Conservation (phyloP, 2,113 vertebrate genomes). For the Acrocephalus arundinaceus region DNA sequence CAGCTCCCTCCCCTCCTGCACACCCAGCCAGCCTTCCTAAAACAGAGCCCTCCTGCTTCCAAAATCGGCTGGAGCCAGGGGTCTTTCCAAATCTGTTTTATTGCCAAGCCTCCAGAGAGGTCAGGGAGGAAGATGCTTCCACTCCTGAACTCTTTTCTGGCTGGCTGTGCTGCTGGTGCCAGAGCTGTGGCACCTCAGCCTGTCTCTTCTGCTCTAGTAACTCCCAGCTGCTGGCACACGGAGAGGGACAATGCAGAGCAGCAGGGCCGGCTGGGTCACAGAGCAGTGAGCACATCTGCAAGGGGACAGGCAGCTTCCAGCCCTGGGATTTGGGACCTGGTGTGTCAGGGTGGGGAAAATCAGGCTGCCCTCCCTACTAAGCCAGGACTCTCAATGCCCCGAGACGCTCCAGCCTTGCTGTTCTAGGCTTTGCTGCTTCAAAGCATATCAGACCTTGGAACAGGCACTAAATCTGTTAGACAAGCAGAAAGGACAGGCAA, state of each 20-base stretch:
- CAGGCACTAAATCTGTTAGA: not conserved
- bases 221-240: not conserved
- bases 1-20: not conserved
- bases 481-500: not conserved
- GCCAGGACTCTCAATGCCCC: not conserved
- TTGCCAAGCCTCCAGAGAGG: not conserved
- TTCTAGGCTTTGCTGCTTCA: not conserved
- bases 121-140: not conserved
- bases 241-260: not conserved
- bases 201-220: conserved; percentile 5
- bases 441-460: not conserved
- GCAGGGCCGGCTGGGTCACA: not conserved
- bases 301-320: not conserved
- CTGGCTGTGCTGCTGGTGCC: not conserved
- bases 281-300: not conserved
- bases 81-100: not conserved
- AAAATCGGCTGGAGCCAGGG: not conserved
- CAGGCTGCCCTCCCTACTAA: not conserved
- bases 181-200: not conserved
- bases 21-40: not conserved
- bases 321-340: not conserved
- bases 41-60: not conserved
- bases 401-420: not conserved
- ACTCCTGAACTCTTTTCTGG: not conserved
- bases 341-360: not conserved